These are phyloP conservation scores for Drosophila villosipedis DNA, from an alignment of 2,888 invertebrate species.

Conservation along the genomic window DNA sequence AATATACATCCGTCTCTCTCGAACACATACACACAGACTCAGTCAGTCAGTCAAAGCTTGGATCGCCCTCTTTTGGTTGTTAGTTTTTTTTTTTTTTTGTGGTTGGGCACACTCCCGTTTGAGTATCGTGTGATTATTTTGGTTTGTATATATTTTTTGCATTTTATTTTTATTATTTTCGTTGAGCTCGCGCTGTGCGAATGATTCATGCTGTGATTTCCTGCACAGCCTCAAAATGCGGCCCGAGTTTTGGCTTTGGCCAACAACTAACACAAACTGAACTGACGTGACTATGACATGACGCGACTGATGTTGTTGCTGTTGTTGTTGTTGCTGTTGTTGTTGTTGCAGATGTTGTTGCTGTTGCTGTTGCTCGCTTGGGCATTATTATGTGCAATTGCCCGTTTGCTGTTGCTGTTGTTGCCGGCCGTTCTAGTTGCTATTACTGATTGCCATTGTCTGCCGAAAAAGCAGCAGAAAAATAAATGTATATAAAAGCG, in stretches of 20 bases:
- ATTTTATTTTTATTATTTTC: conserved; percentile 29
- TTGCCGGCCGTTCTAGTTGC: conserved; percentile 78
- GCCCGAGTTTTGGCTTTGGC: conserved; percentile 59
- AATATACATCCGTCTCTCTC: conserved; percentile 15
- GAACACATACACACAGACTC: conserved; percentile 19
- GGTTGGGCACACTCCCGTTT: conserved; percentile 57
- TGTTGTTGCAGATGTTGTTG: conserved; percentile 34
- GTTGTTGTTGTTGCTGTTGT: conserved; percentile 5
- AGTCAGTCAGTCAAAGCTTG: conserved; percentile 66
- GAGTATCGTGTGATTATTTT: conserved; percentile 77
- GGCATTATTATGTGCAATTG: conserved; percentile 80
- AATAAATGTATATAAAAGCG: conserved; percentile 69
- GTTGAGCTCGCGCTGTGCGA: conserved; percentile 58
- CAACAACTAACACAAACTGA: conserved; percentile 63
- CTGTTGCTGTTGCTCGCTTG: conserved; percentile 63
- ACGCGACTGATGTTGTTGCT: conserved; percentile 61
- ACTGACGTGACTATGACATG: conserved; percentile 83
- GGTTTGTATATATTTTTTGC: conserved; percentile 37
- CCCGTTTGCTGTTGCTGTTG: conserved; percentile 64
- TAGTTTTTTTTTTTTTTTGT: conserved; percentile 9
- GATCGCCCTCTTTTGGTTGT: conserved; percentile 55
- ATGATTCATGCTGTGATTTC: conserved; percentile 83
- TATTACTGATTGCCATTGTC: conserved; percentile 77
- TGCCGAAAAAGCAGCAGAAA: conserved; percentile 69
- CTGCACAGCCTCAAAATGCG: conserved; percentile 73